Evolutionary conservation across 2,113 vertebrate species (phyloP).

Genomic region (Narcine bancroftii): DNA sequence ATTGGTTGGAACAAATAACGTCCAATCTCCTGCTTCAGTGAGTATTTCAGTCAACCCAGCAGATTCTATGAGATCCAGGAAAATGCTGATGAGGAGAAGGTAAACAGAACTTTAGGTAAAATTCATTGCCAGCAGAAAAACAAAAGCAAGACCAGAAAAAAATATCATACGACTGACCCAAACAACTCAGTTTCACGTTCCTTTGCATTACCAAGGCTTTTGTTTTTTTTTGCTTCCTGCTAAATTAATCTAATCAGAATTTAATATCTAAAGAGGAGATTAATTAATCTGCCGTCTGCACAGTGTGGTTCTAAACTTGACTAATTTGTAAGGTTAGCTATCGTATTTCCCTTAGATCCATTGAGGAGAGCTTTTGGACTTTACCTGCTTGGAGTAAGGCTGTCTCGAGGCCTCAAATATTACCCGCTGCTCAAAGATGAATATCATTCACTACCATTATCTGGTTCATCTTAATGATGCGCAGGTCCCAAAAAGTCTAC

Average conservation of each 20-base stretch:
- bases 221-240: not conserved
- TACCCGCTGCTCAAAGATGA: too few species aligned
- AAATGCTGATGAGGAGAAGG: constrained; percentile 60
- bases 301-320: not conserved
- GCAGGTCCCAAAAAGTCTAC: too few species aligned
- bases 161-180: not conserved
- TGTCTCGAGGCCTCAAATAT: too few species aligned
- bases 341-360: not conserved
- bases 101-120: not conserved
- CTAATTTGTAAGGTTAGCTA: not conserved
- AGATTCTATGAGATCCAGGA: constrained; percentile 79
- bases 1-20: constrained; percentile 84
- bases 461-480: too few species aligned
- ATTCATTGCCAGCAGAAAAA: not conserved
- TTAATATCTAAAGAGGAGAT: not conserved
- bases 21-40: constrained; percentile 71
- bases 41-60: constrained; percentile 80
- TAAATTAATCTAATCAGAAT: not conserved
- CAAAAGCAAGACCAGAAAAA: not conserved
- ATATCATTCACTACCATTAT: too few species aligned
- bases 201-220: not conserved
- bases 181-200: not conserved
- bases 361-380: not conserved
- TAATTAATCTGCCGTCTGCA: not conserved
- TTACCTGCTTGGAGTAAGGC: too few species aligned